Evolutionary conservation across 1,140 invertebrate genomes (phyloP), one percentile per base, ranked within the genome.

Genomic region (Procambarus clarkii): DNA sequence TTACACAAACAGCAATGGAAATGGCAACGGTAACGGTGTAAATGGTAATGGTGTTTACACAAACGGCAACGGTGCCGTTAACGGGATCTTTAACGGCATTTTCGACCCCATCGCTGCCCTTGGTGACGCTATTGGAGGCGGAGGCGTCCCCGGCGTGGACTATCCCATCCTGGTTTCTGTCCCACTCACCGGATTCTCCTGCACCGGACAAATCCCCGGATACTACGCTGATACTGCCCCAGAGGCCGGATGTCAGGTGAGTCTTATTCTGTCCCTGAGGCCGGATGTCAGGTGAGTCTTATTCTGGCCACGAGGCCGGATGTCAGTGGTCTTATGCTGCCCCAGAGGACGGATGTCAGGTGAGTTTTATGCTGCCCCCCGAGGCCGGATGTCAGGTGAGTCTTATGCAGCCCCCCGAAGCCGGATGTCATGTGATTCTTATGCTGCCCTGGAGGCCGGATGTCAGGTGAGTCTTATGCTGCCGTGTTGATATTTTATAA

Each of bases 371-470:
- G 60, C 80, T 60, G 80, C 34, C 54, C 50, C 80, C 50, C 54
- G 54, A 64, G 80, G 50, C 80, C 21, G 50, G n/a, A 18, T 82
- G 80, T 46, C 80, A 82, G 80, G 80, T 82, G 80, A 60, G 64
- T 69, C 44, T n/a, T 76, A 76, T 76, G 11, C 9, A 3, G 13
- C 13, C 24, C 8, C 2, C n/a, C 18, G n/a, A 45, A 9, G 45
- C 34, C 21, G 50, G 50, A 18, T 82, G 80, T 46, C 80, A 82
- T n/a, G 80, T 50, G 58, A 50, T 34, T 34, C 11, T 69, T 21
- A 44, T 24, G 21, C 11, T 44, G 71, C 7, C 21, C 46, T 0
- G 0, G n/a, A 54, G 79, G 78, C 46, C n/a, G n/a, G 78, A 45
- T 50, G 46, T 5, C 71, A 76, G 46, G 78, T 45, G 13, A 44